A percentile compares a stretch with the other conserved stretches of the same genome.
These are phyloP conservation scores for Campaea margaritaria DNA, from an alignment of 2,888 invertebrate genomes.

Conservation along the genomic window DNA sequence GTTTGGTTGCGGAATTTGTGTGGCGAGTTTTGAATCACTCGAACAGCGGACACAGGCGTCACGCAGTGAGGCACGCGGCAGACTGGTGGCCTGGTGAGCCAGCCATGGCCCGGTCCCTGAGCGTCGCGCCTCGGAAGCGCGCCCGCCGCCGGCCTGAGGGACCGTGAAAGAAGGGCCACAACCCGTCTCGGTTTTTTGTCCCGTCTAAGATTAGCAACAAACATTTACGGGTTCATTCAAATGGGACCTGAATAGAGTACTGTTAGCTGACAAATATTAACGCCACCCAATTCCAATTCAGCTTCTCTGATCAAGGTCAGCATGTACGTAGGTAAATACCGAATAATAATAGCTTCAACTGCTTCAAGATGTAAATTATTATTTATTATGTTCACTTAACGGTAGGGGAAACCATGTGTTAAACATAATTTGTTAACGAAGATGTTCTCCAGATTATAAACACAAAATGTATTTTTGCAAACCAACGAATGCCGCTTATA, in stretches of 20 bases:
- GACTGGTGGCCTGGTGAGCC: conserved; percentile 55
- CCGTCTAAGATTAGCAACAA: conserved; percentile 77
- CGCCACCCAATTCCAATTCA: conserved; percentile 11
- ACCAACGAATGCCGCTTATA: neutral
- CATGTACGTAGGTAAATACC: conserved; percentile 14
- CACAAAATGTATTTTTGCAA: conserved; percentile 5
- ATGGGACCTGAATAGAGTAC: conserved; percentile 35
- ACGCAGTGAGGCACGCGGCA: conserved; percentile 66
- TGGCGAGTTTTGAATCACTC: conserved; percentile 20
- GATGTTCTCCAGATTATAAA: conserved; percentile 37
- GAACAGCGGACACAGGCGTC: conserved; percentile 56
- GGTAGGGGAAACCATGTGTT: conserved; percentile 29
- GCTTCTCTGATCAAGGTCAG: conserved; percentile 24
- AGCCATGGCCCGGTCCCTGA: conserved; percentile 31
- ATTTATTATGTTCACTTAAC: conserved; percentile 2
- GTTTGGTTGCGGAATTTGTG: conserved; percentile 32
- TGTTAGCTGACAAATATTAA: conserved; percentile 23
- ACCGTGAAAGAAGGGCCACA: conserved; percentile 75
- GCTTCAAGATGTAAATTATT: conserved; percentile 13
- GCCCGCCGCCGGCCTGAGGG: conserved; percentile 59
- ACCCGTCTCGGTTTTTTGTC: conserved; percentile 76
- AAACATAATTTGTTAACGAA: conserved; percentile 24
- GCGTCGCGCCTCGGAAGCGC: conserved; percentile 32
- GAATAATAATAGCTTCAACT: neutral
- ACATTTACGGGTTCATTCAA: conserved; percentile 63